Evolutionary conservation across 2,888 invertebrate genomes (phyloP).

Genomic region (Tridacna crocea): DNA sequence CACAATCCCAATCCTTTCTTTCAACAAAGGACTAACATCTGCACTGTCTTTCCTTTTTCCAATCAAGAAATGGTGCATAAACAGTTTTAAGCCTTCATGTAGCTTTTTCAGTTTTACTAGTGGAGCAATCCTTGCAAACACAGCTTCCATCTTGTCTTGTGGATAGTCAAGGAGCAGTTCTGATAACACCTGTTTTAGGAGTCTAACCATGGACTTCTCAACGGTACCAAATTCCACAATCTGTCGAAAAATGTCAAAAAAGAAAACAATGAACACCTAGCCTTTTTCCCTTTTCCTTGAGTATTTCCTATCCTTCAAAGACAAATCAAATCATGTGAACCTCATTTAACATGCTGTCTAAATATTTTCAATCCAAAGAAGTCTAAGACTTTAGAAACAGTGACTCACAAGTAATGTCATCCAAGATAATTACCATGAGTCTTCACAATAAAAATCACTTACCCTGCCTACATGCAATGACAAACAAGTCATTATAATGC

Average conservation of each 20-base stretch:
- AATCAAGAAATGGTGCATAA: conserved; percentile 94
- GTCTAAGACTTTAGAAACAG: too few relatives aligned
- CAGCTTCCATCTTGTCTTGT: conserved; percentile 86
- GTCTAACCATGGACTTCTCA: conserved; percentile 91
- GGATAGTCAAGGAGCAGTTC: conserved; percentile 90
- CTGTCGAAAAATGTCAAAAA: conserved; percentile 83
- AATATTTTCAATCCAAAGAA: too few relatives aligned
- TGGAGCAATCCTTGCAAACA: conserved; percentile 90
- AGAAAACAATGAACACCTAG: too few relatives aligned
- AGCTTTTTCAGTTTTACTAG: conserved; percentile 90
- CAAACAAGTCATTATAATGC: too few relatives aligned
- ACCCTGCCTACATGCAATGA: too few relatives aligned
- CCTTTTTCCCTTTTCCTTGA: too few relatives aligned
- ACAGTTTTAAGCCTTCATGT: conserved; percentile 92
- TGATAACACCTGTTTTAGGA: conserved; percentile 91
- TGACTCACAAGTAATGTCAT: too few relatives aligned
- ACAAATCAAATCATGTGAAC: too few relatives aligned
- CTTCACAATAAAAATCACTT: too few relatives aligned
- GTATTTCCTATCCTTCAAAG: too few relatives aligned
- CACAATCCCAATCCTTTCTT: conserved; percentile 67
- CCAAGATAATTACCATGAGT: too few relatives aligned
- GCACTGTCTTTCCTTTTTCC: conserved; percentile 78
- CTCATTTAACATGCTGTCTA: too few relatives aligned
- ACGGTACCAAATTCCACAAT: conserved; percentile 94
- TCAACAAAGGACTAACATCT: conserved; percentile 44